Base-by-base conservation (phyloP, 2,113 vertebrate genomes). In the Otolemur garnettii region DNA sequence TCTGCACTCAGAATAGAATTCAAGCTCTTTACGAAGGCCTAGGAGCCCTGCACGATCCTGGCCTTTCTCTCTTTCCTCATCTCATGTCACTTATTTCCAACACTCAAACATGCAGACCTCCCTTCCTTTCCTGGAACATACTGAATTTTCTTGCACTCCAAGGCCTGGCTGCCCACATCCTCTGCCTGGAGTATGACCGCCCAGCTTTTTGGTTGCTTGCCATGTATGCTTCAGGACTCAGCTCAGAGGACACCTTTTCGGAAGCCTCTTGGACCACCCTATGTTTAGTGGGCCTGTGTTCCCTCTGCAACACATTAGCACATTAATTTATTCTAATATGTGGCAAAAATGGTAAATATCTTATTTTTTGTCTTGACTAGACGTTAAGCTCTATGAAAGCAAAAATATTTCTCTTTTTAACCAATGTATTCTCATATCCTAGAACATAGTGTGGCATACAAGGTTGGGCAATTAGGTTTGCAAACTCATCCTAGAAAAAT, bases 301-400 rank as follows among this genome's bases (percentile, higher is more conserved):
- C 38, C 71, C 15, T 45, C 71, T 71, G 19, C 78, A 62, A 72
- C 50, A 50, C 3, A 57, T 1, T 62, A 33, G 35, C 30, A 68
- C 57, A 59, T 42, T 93, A 59, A 55, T 74, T 89, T 74, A 42
- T 87, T 59, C 69, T 71, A 83, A 30, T n/a, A 87, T 10, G 4
- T 33, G 82, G 80, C 45, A 77, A n/a, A 92, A 92, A 50, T 78
- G 33, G 2, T 81, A 86, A 87, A 64, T 42, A 79, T 71, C 11
- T 72, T 90, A 59, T 64, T 28, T 62, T 62, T 60, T 87, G 42
- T 68, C 69, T 71, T 88, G 8, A 64, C 45, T 94, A 94, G 62
- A 86, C 83, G 45, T 77, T 88, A 86, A 93, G 35, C 38, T 91
- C 53, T 35, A 59, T 26, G 53, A 93, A 91, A 89, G 55, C 35